Percentiles rank a stretch among this genome's conserved stretches.
These are phyloP conservation scores for Sparus aurata DNA, from an alignment of 2,797 vertebrate species.

Conservation along the genomic window DNA sequence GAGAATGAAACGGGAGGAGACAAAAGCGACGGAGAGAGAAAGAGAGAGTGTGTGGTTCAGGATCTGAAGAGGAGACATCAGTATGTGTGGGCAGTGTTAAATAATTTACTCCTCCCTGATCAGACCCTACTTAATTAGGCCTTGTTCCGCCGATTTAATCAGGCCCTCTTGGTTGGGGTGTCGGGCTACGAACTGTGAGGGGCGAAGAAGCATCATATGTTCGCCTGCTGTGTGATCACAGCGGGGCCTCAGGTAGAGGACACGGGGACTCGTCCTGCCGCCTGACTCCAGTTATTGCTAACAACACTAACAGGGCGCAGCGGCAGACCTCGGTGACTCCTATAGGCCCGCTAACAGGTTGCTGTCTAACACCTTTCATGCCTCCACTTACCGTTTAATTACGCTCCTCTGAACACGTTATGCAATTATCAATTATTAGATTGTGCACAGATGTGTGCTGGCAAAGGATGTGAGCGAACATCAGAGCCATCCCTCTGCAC, in stretches of 20 bases:
- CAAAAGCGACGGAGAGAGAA: conserved; percentile 42
- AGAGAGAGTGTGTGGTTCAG: conserved; percentile 39
- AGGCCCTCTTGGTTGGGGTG: conserved; percentile 70
- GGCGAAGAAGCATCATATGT: conserved; percentile 50
- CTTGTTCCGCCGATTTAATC: conserved; percentile 81
- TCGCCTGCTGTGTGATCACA: conserved; percentile 67
- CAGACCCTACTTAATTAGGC: conserved; percentile 89
- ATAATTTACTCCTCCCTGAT: conserved; percentile 86
- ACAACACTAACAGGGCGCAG: conserved; percentile 58
- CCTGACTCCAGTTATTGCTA: conserved; percentile 53
- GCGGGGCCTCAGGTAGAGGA: conserved; percentile 72
- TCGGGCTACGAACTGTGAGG: conserved; percentile 56
- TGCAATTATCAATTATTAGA: not conserved
- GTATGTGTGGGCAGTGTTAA: conserved; percentile 82
- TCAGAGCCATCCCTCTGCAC: not conserved
- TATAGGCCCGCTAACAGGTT: conserved; percentile 45
- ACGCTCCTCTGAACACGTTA: conserved; percentile 15
- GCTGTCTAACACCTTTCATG: conserved; percentile 28
- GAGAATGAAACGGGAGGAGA: conserved; percentile 34
- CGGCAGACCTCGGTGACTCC: conserved; percentile 45
- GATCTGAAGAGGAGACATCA: conserved; percentile 77
- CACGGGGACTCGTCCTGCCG: conserved; percentile 60
- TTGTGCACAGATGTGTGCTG: not conserved
- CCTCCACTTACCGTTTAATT: conserved; percentile 38
- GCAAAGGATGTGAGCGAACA: not conserved